Conservation (phyloP, 2,888 invertebrate species). For the Chirona hameri region DNA sequence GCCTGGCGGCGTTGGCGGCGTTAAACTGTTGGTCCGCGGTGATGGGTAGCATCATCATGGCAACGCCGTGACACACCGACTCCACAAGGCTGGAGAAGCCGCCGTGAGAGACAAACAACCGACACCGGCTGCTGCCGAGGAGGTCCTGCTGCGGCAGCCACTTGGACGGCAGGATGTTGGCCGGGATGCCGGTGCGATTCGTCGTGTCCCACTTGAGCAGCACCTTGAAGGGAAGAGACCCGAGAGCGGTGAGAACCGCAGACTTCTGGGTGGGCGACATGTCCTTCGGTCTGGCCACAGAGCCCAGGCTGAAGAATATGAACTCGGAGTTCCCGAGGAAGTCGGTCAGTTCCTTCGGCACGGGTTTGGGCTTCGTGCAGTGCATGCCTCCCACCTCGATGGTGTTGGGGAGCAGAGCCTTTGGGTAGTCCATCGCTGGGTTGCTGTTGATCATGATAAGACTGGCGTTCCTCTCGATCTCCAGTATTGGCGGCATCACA, state of each 20-base stretch:
- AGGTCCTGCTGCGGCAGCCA: not conserved
- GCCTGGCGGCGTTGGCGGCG: not conserved
- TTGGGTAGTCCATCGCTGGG: not conserved
- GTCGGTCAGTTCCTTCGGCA: not conserved
- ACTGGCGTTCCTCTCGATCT: not conserved
- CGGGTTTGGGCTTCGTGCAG: not conserved
- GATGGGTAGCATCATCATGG: not conserved
- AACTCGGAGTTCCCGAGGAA: not conserved
- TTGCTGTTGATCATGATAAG: not conserved
- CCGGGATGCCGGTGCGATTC: constrained; percentile 54
- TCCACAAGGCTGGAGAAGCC: not conserved
- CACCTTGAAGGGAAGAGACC: constrained; percentile 71
- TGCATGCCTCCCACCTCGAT: not conserved
- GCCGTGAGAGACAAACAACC: not conserved
- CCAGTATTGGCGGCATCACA: not conserved
- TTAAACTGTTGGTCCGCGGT: not conserved
- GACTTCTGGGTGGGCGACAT: not conserved
- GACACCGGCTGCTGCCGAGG: not conserved
- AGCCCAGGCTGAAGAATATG: not conserved
- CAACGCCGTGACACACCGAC: not conserved
- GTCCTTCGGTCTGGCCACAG: not conserved
- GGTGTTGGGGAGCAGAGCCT: not conserved
- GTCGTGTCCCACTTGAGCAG: constrained; percentile 79
- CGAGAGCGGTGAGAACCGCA: constrained; percentile 63
- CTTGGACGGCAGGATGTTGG: constrained; percentile 54